Evolutionary conservation across 2,113 vertebrate genomes (phyloP), one percentile per base, ranked within the genome.

Genomic region (Nyctibius bracteatus): DNA sequence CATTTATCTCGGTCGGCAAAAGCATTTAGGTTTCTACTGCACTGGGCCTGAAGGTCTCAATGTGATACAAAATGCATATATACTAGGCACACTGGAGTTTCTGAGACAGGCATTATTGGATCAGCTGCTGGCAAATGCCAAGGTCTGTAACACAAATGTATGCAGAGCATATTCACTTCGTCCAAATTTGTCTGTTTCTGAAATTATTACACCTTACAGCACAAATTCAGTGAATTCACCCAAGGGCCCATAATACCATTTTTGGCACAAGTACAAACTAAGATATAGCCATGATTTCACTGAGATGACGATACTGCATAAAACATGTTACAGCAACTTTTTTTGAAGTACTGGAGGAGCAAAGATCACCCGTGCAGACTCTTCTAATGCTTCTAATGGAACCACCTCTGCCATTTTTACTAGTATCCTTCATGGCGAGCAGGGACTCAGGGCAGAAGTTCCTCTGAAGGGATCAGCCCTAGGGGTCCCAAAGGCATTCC

Each of bases 151-250:
- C 57, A 71, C 57, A 88, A 44, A 77, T 4, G 11, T n/a, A 54
- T 46, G 43, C 63, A 72, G 68, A 70, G 35, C 12, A 30, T 58
- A 84, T 63, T 28, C 67, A 65, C 55, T 65, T 49, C 39, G 72
- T 80, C 81, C 75, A 72, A 57, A 67, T 72, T 54, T 79, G 24
- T 59, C 63, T 62, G 59, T 83, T 93, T 93, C 70, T 66, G 74
- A 92, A 97, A 91, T 52, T 33, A 73, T 77, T 90, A 65, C 62
- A 67, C 33, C 37, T 80, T 66, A 46, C 22, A 59, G 27, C 4
- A 12, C 55, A 86, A 93, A 96, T 81, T 62, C 89, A 94, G n/a
- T 82, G 71, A 90, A 77, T 55, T 81, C 70, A 91, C 81, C 75
- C 82, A 70, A 58, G 54, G 63, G 44, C 33, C 46, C 49, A 51